These are phyloP conservation scores for Phaetusa simplex DNA, from an alignment of 2,113 vertebrate genomes.

Conservation along the genomic window DNA sequence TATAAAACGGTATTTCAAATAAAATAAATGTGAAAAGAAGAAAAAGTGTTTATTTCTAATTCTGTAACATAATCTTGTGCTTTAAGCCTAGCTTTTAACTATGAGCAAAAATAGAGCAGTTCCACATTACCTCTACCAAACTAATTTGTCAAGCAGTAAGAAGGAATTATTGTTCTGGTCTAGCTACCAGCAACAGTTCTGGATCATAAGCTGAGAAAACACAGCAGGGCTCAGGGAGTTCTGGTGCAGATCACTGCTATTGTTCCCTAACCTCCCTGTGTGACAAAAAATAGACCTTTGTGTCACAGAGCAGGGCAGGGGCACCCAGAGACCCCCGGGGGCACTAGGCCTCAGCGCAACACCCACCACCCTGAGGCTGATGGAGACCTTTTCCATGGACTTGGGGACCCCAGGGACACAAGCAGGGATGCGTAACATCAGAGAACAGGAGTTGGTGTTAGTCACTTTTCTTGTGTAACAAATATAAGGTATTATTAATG, in stretches of 20 bases:
- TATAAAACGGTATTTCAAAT: neutral
- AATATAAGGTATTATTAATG: neutral
- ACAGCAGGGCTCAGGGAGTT: neutral
- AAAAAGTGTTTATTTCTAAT: neutral
- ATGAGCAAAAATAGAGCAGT: neutral
- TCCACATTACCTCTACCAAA: neutral
- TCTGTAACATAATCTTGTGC: neutral
- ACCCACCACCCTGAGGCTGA: neutral
- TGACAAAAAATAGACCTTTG: neutral
- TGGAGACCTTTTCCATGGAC: neutral
- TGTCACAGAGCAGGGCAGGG: neutral
- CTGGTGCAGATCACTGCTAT: neutral
- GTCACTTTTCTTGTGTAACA: neutral
- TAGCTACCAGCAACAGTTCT: neutral
- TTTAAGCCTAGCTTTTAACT: neutral
- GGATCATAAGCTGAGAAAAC: neutral
- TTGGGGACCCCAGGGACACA: neutral
- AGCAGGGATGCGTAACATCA: neutral
- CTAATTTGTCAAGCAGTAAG: neutral
- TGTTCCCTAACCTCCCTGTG: neutral
- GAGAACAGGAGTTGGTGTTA: neutral
- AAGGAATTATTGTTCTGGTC: neutral
- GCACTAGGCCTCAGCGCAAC: neutral
- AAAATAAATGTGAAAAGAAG: neutral
- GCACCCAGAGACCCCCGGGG: rapidly evolving